A percentile compares a stretch with the other conserved stretches of the same genome.
These are phyloP conservation scores for Cyphomyrus discorhynchus DNA, from an alignment of 2,113 vertebrate species.

Conservation along the genomic window DNA sequence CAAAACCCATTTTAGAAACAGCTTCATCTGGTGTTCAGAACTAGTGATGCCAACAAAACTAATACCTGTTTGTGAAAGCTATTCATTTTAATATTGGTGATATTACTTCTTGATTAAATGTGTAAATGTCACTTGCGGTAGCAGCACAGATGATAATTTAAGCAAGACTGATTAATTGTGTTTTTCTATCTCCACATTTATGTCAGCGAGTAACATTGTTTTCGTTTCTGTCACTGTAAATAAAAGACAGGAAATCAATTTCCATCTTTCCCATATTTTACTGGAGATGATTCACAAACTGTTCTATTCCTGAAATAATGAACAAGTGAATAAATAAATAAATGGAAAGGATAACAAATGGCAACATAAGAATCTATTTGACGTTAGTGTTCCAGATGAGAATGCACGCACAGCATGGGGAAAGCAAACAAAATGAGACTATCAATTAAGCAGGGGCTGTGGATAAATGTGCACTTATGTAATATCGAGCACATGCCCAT, in stretches of 20 bases:
- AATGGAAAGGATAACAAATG: conserved; percentile 68
- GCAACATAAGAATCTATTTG: conserved; percentile 42
- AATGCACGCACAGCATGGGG: conserved; percentile 57
- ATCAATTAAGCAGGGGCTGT: conserved; percentile 55
- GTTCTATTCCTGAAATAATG: background rate
- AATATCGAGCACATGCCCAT: conserved; percentile 64
- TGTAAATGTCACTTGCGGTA: background rate
- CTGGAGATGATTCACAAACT: background rate
- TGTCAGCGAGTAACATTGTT: background rate
- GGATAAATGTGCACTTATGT: conserved; percentile 69
- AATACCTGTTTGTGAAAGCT: background rate
- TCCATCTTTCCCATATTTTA: background rate
- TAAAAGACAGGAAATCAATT: conserved; percentile 8
- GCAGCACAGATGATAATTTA: background rate
- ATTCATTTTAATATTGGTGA: background rate
- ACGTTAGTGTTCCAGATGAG: conserved; percentile 55
- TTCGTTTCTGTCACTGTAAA: background rate
- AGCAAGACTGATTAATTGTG: background rate
- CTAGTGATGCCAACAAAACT: background rate
- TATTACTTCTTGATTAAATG: background rate
- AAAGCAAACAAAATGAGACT: conserved; percentile 67
- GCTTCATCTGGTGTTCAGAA: background rate
- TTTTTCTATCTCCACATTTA: background rate
- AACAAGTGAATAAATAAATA: conserved; percentile 44
- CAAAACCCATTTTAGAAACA: background rate